A percentile compares a stretch with the other conserved stretches of the same genome.
Evolutionary conservation across 2,888 invertebrate species (phyloP).

Genomic region (Leptogaster cylindrica): DNA sequence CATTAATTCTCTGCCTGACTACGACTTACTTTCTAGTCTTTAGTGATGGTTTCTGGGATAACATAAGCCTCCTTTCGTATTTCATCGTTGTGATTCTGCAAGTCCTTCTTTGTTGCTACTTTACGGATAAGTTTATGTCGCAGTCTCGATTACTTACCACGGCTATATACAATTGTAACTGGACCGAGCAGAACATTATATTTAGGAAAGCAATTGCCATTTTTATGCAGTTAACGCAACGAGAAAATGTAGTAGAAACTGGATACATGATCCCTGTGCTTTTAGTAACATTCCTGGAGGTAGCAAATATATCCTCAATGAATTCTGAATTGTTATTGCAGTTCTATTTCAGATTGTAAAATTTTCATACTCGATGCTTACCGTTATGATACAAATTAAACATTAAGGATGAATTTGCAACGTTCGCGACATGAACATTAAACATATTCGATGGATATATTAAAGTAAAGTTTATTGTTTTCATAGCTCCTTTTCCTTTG

Average conservation of each 20-base stretch:
- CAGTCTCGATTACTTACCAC: neutral
- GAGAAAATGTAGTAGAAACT: neutral
- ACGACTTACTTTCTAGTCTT: neutral
- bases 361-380: neutral
- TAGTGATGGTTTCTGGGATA: neutral
- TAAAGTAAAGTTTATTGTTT: too few species aligned
- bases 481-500: too few species aligned
- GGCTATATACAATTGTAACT: constrained; percentile 3
- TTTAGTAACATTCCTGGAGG: neutral
- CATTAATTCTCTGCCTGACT: neutral
- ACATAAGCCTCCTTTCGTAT: neutral
- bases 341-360: constrained; percentile 5
- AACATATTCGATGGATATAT: too few species aligned
- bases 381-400: constrained; percentile 6
- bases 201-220: constrained; percentile 41
- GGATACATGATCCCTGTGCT: neutral
- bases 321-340: neutral
- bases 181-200: neutral
- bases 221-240: constrained; percentile 6
- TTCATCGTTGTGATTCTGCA: neutral
- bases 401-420: too few species aligned
- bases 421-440: neutral
- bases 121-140: neutral
- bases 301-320: neutral
- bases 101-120: neutral